These are phyloP conservation scores for Lasiommata megera DNA, from an alignment of 2,888 invertebrate genomes.

Conservation along the genomic window DNA sequence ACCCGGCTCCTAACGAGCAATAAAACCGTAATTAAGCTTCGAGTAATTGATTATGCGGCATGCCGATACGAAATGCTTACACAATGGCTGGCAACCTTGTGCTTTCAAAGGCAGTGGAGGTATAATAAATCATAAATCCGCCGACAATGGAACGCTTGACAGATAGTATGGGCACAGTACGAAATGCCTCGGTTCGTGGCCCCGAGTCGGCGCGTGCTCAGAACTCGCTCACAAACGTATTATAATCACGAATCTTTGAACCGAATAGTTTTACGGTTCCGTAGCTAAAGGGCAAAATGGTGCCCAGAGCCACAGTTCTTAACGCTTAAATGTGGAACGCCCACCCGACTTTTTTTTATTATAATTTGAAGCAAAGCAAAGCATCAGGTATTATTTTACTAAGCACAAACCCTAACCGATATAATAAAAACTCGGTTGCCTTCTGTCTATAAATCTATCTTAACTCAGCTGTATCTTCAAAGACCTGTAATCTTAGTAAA, in stretches of 20 bases:
- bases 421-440: no score
- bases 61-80: constrained; percentile 39
- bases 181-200: constrained; percentile 59
- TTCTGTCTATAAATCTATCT: no score
- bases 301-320: no score
- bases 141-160: constrained; percentile 68
- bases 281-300: no score
- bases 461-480: no score
- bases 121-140: constrained; percentile 66
- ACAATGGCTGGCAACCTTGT: constrained; percentile 59
- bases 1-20: constrained; percentile 5
- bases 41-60: constrained; percentile 12
- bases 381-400: no score
- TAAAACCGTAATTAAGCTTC: constrained; percentile 9
- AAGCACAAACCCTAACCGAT: no score
- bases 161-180: constrained; percentile 57
- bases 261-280: constrained; percentile 45
- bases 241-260: constrained; percentile 64
- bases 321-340: no score
- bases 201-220: constrained; percentile 72
- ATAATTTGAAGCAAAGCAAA: no score
- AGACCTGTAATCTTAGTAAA: no score
- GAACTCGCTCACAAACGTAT: constrained; percentile 60
- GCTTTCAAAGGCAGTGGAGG: constrained; percentile 46
- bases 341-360: no score